Evolutionary conservation across 2,888 invertebrate genomes (phyloP).

Genomic region (Tenodera sinensis): DNA sequence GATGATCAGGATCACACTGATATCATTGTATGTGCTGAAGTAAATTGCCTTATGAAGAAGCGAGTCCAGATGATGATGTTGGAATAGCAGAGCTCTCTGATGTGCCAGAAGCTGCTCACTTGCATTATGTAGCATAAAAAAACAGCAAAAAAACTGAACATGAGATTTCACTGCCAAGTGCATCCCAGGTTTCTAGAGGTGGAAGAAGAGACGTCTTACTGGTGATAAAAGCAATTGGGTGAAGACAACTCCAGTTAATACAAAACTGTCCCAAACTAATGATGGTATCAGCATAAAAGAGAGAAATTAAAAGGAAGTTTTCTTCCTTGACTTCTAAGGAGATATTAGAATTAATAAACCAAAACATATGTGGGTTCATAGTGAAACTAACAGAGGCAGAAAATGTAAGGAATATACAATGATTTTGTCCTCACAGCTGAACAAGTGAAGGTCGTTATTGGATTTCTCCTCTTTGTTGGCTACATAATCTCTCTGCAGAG

Average conservation of each 20-base stretch:
- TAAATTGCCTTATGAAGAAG: neutral
- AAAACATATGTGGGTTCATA: too few species aligned
- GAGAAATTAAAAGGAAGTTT: too few species aligned
- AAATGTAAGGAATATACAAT: too few species aligned
- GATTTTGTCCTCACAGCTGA: too few species aligned
- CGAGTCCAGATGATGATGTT: neutral
- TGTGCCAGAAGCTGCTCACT: neutral
- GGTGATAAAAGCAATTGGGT: neutral
- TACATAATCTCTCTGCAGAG: too few species aligned
- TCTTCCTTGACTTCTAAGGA: too few species aligned
- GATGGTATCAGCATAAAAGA: too few species aligned
- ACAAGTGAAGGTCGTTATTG: too few species aligned
- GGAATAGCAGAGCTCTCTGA: neutral
- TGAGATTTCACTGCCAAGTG: neutral
- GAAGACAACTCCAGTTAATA: neutral
- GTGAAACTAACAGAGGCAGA: too few species aligned
- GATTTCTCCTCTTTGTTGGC: too few species aligned
- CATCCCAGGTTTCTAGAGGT: neutral
- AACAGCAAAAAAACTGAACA: neutral
- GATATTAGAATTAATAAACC: too few species aligned
- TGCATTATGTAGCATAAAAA: neutral
- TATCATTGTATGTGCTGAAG: neutral
- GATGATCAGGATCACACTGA: neutral
- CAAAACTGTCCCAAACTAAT: too few species aligned
- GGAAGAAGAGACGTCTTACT: neutral